These are phyloP conservation scores for Zoanthus sansibaricus DNA, from an alignment of 92 coral and sea anemone genomes.

Conservation along the genomic window DNA sequence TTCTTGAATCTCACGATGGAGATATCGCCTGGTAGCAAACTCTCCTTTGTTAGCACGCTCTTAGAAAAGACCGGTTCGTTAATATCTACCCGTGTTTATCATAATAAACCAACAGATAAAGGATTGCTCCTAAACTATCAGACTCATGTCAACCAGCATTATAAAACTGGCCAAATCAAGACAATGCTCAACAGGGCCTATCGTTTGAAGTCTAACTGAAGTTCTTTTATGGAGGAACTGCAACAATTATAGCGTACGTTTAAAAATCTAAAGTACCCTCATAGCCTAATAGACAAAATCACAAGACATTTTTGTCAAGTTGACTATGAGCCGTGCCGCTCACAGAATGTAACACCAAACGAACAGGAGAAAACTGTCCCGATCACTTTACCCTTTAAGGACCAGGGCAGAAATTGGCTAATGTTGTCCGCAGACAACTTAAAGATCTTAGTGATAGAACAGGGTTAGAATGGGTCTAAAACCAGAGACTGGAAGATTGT, in stretches of 20 bases:
- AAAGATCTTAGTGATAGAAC: too few relatives aligned
- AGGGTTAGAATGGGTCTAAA: too few relatives aligned
- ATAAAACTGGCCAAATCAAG: background rate
- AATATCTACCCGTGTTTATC: too few relatives aligned
- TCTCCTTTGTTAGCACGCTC: too few relatives aligned
- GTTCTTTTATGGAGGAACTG: constrained; percentile 6
- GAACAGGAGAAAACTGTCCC: background rate
- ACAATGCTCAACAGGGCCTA: constrained; percentile 1
- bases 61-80: too few relatives aligned
- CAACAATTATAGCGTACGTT: background rate
- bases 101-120: constrained; percentile 2
- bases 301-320: background rate
- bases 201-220: background rate
- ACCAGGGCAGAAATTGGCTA: background rate
- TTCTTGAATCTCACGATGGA: too few relatives aligned
- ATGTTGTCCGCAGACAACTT: too few relatives aligned
- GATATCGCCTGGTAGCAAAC: too few relatives aligned
- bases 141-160: background rate
- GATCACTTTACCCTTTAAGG: background rate
- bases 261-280: background rate
- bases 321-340: background rate
- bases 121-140: background rate
- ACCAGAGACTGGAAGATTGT: too few relatives aligned
- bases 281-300: background rate
- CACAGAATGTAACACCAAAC: background rate